Percentiles rank a stretch among this genome's conserved stretches.
Evolutionary conservation across 2,797 vertebrate species (phyloP).

Genomic region (Melanotaenia trifasciata): DNA sequence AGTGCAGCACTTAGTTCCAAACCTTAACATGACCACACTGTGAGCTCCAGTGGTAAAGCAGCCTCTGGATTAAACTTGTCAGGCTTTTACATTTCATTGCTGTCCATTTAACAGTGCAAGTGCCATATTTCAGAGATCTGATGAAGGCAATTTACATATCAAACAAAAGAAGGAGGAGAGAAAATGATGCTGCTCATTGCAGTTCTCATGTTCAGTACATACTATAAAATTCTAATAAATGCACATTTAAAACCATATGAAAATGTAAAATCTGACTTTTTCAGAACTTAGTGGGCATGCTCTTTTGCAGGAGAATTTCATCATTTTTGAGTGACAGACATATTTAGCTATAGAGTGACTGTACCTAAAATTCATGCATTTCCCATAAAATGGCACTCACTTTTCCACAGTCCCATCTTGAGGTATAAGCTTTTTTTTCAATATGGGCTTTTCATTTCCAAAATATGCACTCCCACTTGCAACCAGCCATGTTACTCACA

Average conservation of each 20-base stretch:
- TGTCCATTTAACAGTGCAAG: neutral
- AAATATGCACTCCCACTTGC: slow-evolving; percentile 81
- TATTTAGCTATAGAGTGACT: slow-evolving; percentile 48
- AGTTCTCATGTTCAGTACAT: neutral
- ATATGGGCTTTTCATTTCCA: slow-evolving; percentile 74
- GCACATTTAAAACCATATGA: slow-evolving; percentile 2
- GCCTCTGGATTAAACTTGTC: slow-evolving; percentile 14
- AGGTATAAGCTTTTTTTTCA: slow-evolving; percentile 61
- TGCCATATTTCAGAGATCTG: neutral
- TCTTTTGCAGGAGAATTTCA: neutral
- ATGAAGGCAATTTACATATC: slow-evolving; percentile 2
- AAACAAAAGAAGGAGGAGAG: slow-evolving; percentile 7
- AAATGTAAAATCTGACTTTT: slow-evolving; percentile 1
- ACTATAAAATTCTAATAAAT: slow-evolving; percentile 1
- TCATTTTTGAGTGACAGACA: slow-evolving; percentile 41
- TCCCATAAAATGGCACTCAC: slow-evolving; percentile 79
- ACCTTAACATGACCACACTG: slow-evolving; percentile 30
- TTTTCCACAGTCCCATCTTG: slow-evolving; percentile 67
- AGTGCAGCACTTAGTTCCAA: slow-evolving; percentile 37
- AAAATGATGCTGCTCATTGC: neutral
- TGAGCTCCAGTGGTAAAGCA: slow-evolving; percentile 15
- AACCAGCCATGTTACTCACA: slow-evolving; percentile 40
- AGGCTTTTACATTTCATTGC: slow-evolving; percentile 22
- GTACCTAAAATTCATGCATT: slow-evolving; percentile 57
- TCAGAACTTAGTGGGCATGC: neutral